A percentile compares a stretch with the other conserved stretches of the same genome.
Conservation (phyloP, 2,113 vertebrate species). For the Smithornis capensis region DNA sequence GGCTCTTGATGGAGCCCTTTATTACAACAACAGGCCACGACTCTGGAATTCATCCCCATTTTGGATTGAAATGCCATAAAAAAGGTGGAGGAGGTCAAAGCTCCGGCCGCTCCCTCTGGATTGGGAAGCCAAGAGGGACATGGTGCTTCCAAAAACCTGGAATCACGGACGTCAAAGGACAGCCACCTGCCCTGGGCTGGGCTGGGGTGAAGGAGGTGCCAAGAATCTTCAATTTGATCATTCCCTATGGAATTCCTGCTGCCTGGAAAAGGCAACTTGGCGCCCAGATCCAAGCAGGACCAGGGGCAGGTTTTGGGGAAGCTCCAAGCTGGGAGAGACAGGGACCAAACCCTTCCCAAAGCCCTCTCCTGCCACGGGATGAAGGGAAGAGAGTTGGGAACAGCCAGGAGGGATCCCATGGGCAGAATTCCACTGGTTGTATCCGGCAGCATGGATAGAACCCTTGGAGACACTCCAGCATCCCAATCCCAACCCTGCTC, state of each 20-base stretch:
- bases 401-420: rapidly evolving
- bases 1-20: neutral
- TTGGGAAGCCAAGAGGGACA: neutral
- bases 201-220: neutral
- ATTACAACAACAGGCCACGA: rapidly evolving
- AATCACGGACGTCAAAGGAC: rapidly evolving
- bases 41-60: rapidly evolving
- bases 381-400: neutral
- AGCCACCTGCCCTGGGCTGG: rapidly evolving
- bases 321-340: rapidly evolving
- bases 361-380: neutral
- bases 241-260: rapidly evolving
- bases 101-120: rapidly evolving
- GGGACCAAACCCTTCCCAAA: neutral
- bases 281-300: neutral
- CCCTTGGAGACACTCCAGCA: rapidly evolving
- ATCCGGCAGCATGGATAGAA: rapidly evolving
- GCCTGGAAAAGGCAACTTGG: neutral
- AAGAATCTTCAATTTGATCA: neutral
- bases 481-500: rapidly evolving
- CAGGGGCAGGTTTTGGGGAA: neutral
- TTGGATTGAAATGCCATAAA: neutral
- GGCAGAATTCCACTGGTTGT: neutral
- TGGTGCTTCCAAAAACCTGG: neutral
- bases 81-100: neutral